Base-by-base conservation (phyloP, 2,797 vertebrate genomes). In the Remorina albescens region DNA sequence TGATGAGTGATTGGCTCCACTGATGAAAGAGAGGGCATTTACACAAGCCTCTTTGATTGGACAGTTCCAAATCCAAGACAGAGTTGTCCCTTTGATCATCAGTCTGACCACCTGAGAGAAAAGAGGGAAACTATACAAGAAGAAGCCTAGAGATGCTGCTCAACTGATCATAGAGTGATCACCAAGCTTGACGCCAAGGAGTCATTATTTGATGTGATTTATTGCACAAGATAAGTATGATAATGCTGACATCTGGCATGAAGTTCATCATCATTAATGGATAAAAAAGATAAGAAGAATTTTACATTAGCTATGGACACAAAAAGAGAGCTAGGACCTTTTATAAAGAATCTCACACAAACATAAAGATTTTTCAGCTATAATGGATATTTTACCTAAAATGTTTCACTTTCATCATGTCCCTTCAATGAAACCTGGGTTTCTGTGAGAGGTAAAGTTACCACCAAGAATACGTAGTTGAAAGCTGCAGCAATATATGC, bases 401-500 rank as follows among this genome's bases (percentile, higher is more conserved):
- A 42, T 30, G 4, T 77, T 74, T 61, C 21, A 76, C 25, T 73
- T 71, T 83, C 58, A 64, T 65, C 57, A 58, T 23, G 62, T 28
- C 26, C 19, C 50, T 0, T 16, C 44, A 58, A 78, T 83, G 63
- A 81, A 82, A 76, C 36, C 50, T 30, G 34, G 53, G 2, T 18
- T 47, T 65, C 30, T 44, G 49, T 8, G 7, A 68, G 55, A 71
- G 28, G 60, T 34, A 69, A 76, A 78, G 59, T 64, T 74, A 57
- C 65, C 34, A n/a, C 36, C 42, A 44, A 54, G 53, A 76, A 81
- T 42, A 53, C 36, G 23, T 37, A 1, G 23, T 77, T 1, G 18
- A 66, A 82, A 71, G 71, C 80, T 70, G 71, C 64, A 68, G 71
- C 64, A 68, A 75, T 76, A 74, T 78, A 63, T 59, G 70, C 81